Percentiles rank a stretch among this genome's conserved stretches.
Evolutionary conservation across 2,797 vertebrate genomes (phyloP).

Genomic region (Danio aesculapii): DNA sequence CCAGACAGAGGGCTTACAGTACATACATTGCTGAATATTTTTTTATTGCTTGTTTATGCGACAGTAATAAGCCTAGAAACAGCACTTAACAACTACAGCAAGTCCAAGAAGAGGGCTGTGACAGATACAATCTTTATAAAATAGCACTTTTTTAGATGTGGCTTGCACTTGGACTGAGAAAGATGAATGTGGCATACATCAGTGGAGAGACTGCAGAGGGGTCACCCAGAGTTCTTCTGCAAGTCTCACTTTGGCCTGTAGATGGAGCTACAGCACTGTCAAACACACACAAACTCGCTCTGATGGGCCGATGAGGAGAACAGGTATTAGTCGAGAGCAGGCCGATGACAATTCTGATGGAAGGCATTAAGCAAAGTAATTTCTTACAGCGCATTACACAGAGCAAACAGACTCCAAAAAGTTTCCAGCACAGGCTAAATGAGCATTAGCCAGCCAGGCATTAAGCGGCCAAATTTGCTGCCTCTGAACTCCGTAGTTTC

Average conservation of each 20-base stretch:
- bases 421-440: constrained; percentile 61
- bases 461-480: constrained; percentile 28
- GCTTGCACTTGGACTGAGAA: constrained; percentile 75
- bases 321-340: constrained; percentile 38
- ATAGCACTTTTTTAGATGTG: constrained; percentile 78
- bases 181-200: constrained; percentile 83
- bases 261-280: constrained; percentile 82
- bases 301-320: neutral
- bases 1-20: constrained; percentile 63
- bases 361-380: constrained; percentile 35
- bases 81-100: constrained; percentile 74
- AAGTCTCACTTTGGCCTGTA: constrained; percentile 70
- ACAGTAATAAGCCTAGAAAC: constrained; percentile 81
- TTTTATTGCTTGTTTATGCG: constrained; percentile 78
- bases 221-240: constrained; percentile 85
- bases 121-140: constrained; percentile 82
- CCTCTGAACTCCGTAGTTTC: constrained; percentile 71
- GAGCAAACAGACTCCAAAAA: constrained; percentile 43
- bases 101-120: constrained; percentile 71
- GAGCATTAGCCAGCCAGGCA: constrained; percentile 63
- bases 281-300: constrained; percentile 33
- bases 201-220: constrained; percentile 77
- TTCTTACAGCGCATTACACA: constrained; percentile 39
- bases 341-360: constrained; percentile 11
- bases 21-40: constrained; percentile 60